A percentile compares a stretch with the other conserved stretches of the same genome.
phyloP scores from a whole-genome alignment of 1,140 invertebrate genomes.

The Caenorhabditis latens region DNA sequence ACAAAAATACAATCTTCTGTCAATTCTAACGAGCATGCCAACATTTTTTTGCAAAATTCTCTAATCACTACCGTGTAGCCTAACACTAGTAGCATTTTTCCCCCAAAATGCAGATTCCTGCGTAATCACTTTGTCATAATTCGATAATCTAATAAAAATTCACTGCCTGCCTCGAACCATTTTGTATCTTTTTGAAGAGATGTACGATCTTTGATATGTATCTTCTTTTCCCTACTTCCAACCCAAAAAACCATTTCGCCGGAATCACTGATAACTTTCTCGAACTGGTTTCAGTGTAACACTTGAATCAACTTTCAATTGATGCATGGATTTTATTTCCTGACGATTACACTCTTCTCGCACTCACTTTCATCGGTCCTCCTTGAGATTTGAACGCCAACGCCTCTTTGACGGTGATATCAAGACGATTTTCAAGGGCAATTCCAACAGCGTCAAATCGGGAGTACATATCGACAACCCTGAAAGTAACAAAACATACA shows the following conservation, averaged over 20 bases:
- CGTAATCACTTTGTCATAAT: too few relatives aligned
- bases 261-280: not conserved
- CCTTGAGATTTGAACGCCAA: constrained; percentile 61
- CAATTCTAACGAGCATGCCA: too few relatives aligned
- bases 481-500: not conserved
- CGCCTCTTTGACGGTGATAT: constrained; percentile 61
- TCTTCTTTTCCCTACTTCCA: not conserved
- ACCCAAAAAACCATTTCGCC: not conserved
- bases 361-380: constrained; percentile 41
- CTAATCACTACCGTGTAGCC: not conserved
- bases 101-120: too few relatives aligned
- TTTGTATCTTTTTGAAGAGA: not conserved
- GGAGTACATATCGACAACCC: constrained; percentile 64
- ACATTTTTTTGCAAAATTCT: too few relatives aligned
- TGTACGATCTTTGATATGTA: not conserved
- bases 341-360: not conserved
- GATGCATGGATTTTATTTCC: not conserved
- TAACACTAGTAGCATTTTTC: too few relatives aligned
- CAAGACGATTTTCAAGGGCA: constrained; percentile 58
- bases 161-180: too few relatives aligned
- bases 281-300: too few relatives aligned
- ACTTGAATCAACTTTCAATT: too few relatives aligned
- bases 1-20: not conserved
- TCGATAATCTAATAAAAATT: too few relatives aligned
- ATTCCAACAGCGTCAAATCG: constrained; percentile 64